A percentile compares a stretch with the other conserved stretches of the same genome.
These are phyloP conservation scores for Acanthopleura granulata DNA, from an alignment of 2,888 invertebrate species.

Conservation along the genomic window DNA sequence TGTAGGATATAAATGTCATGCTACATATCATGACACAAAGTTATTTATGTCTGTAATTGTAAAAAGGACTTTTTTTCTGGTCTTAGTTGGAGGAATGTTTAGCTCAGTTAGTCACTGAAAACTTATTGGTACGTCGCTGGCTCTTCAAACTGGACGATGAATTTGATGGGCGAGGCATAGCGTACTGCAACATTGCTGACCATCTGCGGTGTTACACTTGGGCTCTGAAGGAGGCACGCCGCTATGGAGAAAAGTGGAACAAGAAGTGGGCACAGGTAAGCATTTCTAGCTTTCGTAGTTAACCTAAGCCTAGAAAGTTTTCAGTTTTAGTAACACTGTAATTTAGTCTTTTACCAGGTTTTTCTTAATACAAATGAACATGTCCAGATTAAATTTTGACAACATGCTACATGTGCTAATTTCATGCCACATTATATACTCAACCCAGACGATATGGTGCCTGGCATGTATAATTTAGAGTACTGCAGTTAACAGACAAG, in stretches of 20 bases:
- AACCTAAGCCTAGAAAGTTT: too few relatives aligned
- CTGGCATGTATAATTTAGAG: too few relatives aligned
- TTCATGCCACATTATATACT: too few relatives aligned
- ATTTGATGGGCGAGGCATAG: constrained; percentile 68
- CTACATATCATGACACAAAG: not conserved
- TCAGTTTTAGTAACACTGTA: too few relatives aligned
- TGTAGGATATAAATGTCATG: not conserved
- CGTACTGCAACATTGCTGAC: constrained; percentile 63
- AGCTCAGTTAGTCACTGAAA: constrained; percentile 68
- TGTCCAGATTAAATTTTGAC: too few relatives aligned
- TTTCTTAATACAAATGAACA: too few relatives aligned
- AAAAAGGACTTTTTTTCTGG: not conserved
- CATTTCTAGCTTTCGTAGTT: not conserved
- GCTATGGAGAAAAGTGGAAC: constrained; percentile 69
- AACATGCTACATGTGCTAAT: too few relatives aligned
- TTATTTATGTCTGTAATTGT: too few relatives aligned
- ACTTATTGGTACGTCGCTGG: constrained; percentile 66
- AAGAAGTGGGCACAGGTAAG: constrained; percentile 70
- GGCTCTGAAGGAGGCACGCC: constrained; percentile 64
- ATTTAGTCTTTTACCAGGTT: too few relatives aligned
- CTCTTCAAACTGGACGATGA: constrained; percentile 68
- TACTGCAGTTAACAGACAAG: too few relatives aligned
- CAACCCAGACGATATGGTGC: too few relatives aligned
- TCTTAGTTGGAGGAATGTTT: constrained; percentile 67
- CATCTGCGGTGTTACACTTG: constrained; percentile 65